A percentile compares a stretch with the other conserved stretches of the same genome.
phyloP scores from a whole-genome alignment of 53 echinoderm and acorn worm species.

The Pentamera pediparva region DNA sequence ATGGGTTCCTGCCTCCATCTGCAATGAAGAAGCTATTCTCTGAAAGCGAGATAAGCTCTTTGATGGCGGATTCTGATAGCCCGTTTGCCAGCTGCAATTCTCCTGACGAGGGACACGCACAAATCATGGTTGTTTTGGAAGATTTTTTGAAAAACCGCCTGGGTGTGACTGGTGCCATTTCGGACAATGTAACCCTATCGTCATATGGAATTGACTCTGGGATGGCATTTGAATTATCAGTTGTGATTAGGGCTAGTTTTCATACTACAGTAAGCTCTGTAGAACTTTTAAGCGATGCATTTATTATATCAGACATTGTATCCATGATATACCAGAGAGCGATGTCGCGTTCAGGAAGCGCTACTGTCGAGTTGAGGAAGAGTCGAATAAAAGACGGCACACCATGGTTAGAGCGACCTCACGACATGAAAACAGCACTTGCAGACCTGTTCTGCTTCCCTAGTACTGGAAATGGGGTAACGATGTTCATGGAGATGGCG shows the following conservation, averaged over 20 bases:
- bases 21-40: no score
- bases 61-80: no score
- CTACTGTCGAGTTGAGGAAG: no score
- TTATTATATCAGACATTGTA: conserved; percentile 28
- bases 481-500: conserved; percentile 40
- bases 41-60: no score
- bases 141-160: conserved; percentile 38
- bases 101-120: no score
- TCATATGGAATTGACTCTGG: conserved; percentile 54
- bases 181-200: conserved; percentile 30
- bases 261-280: conserved; percentile 39
- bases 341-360: no score
- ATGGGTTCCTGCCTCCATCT: no score
- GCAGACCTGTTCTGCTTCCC: conserved; percentile 60
- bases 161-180: conserved; percentile 26
- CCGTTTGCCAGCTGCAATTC: no score
- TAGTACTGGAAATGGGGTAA: conserved; percentile 55
- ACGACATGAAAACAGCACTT: background rate
- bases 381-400: no score
- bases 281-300: conserved; percentile 46
- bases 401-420: conserved; percentile 3
- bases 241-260: conserved; percentile 35
- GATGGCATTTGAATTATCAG: conserved; percentile 45
- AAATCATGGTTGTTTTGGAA: conserved; percentile 6
- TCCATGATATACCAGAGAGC: background rate